A percentile compares a stretch with the other conserved stretches of the same genome.
These are phyloP conservation scores for Zaprionus nigranus DNA, from an alignment of 1,140 invertebrate genomes.

Conservation along the genomic window DNA sequence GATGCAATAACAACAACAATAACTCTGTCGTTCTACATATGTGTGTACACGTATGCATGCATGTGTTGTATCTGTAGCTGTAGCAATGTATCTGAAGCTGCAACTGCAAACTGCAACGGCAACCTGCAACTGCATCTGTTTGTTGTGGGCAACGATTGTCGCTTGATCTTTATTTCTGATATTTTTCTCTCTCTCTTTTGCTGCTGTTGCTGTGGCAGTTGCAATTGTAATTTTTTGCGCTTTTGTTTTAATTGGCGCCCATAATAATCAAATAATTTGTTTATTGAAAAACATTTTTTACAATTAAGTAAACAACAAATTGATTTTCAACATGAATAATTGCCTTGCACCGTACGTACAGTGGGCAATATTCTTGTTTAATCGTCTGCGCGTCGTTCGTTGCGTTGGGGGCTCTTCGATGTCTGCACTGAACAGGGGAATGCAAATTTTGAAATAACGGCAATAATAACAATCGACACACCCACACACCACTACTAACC, in stretches of 20 bases:
- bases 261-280: conserved; percentile 84
- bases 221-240: conserved; percentile 45
- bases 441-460: conserved; percentile 83
- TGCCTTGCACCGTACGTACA: conserved; percentile 28
- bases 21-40: conserved; percentile 21
- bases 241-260: conserved; percentile 80
- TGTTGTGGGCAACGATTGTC: conserved; percentile 59
- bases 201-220: conserved; percentile 38
- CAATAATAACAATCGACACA: conserved; percentile 57
- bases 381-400: conserved; percentile 29
- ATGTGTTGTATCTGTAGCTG: conserved; percentile 23
- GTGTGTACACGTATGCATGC: not conserved
- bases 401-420: not conserved
- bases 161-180: conserved; percentile 59
- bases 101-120: conserved; percentile 21
- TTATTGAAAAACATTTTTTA: conserved; percentile 83
- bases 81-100: conserved; percentile 17
- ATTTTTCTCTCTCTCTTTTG: conserved; percentile 6
- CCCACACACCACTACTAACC: conserved; percentile 6
- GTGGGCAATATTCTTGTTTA: conserved; percentile 49
- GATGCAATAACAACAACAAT: conserved; percentile 36
- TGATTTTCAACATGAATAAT: conserved; percentile 82
- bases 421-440: conserved; percentile 42
- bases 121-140: conserved; percentile 59
- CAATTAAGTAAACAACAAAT: conserved; percentile 83